Evolutionary conservation across 2,113 vertebrate species (phyloP), one percentile per base, ranked within the genome.

Genomic region (Zootoca vivipara): DNA sequence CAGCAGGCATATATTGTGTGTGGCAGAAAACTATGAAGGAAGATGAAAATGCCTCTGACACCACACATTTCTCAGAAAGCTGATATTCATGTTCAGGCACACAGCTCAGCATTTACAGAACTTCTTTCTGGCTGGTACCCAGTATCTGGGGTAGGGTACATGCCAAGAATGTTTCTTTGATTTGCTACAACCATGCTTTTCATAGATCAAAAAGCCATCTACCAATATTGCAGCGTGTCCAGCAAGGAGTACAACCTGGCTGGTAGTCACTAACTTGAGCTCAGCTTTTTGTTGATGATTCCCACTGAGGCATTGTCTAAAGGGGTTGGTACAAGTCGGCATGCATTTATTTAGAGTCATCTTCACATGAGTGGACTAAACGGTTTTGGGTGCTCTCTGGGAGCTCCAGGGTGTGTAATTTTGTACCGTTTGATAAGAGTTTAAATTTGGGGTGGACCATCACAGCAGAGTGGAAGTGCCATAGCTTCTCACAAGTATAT

Each of bases 41-140:
- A 82, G 70, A 86, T 67, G 73, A 86, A 58, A 86, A 77, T 62
- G 35, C 33, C 9, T 86, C 72, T 86, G 58, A 67, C 65, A 83
- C 35, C 30, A 40, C 40, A 70, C 7, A 78, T 62, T 86, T 70
- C 35, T 77, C 62, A 83, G 78, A 82, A 82, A 62, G 77, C n/a
- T 3, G 26, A 88, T 56, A 77, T 83, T 83, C n/a, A 8, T 62
- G 42, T 86, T 86, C 64, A 58, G 33, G 58, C 40, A 40, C 42
- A 20, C 42, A 89, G 62, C 42, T 86, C 70, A 77, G 28, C 22
- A 46, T 40, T 67, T 69, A 33, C 26, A n/a, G 52, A 35, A 30
- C 40, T 56, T 85, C 33, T 30, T 83, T 30, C 6, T 69, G 7
- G 38, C 38, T 52, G 15, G 40, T 78, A 67, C 67, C 24, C 56